Conservation (phyloP, 2,113 vertebrate species). For the Drymodes brunneopygia region DNA sequence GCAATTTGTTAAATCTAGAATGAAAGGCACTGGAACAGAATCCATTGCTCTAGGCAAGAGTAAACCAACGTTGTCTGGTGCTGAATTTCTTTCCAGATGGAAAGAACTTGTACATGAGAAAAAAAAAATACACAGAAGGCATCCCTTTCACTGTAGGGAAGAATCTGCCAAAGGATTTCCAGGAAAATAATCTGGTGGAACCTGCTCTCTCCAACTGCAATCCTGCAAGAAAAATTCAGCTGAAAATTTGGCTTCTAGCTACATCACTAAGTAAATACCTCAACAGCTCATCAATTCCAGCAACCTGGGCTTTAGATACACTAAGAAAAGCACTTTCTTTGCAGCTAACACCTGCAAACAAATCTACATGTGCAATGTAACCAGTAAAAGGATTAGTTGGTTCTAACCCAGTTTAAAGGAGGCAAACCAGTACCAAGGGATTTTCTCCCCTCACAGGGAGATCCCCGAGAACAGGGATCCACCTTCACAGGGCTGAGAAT, state of each 20-base stretch:
- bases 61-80: neutral
- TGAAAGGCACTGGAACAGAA: neutral
- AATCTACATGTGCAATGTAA: fast-evolving
- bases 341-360: neutral
- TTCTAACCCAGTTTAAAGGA: neutral
- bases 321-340: neutral
- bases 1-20: neutral
- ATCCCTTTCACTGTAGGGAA: neutral
- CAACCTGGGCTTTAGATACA: neutral
- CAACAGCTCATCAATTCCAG: neutral
- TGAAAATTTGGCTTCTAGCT: neutral
- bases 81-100: neutral
- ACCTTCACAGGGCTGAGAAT: neutral
- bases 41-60: neutral
- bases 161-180: neutral
- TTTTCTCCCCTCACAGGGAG: neutral
- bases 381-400: neutral
- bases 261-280: neutral
- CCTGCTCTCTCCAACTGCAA: neutral
- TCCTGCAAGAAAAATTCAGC: neutral
- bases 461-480: neutral
- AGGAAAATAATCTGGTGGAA: neutral
- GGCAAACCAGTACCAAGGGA: neutral
- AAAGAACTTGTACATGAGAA: neutral
- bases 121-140: neutral